Conservation (phyloP, 2,797 vertebrate genomes). For the Helicolenus hilgendorfi region DNA sequence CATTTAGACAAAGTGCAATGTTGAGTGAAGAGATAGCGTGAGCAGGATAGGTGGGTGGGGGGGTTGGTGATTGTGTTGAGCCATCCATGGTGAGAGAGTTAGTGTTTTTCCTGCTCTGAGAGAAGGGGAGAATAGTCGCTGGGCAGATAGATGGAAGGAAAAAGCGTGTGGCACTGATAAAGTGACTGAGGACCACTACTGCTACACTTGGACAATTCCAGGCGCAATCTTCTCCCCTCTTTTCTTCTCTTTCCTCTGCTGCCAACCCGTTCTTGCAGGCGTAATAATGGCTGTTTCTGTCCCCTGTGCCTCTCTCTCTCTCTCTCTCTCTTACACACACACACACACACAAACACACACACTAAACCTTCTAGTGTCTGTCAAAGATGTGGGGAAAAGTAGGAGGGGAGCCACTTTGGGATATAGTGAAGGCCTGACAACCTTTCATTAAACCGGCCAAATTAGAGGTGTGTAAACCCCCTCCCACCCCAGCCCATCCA, state of each 20-base stretch:
- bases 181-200: slow-evolving; percentile 87
- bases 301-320: neutral
- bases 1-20: slow-evolving; percentile 74
- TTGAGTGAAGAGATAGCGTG: slow-evolving; percentile 72
- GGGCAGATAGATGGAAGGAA: slow-evolving; percentile 83
- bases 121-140: slow-evolving; percentile 72
- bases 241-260: slow-evolving; percentile 82
- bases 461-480: slow-evolving; percentile 83
- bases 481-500: slow-evolving; percentile 36
- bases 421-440: slow-evolving; percentile 80
- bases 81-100: slow-evolving; percentile 72
- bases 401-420: slow-evolving; percentile 73
- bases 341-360: slow-evolving; percentile 21
- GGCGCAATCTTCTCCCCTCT: slow-evolving; percentile 85
- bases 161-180: slow-evolving; percentile 89
- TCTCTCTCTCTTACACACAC: neutral
- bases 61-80: slow-evolving; percentile 68
- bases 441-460: slow-evolving; percentile 85
- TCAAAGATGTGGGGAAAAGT: slow-evolving; percentile 59
- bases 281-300: slow-evolving; percentile 84
- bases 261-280: slow-evolving; percentile 78
- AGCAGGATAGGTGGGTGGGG: slow-evolving; percentile 35
- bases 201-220: slow-evolving; percentile 87
- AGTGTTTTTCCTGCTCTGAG: slow-evolving; percentile 77
- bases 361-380: slow-evolving; percentile 26